Base-by-base conservation (phyloP, 1,140 invertebrate species). In the Neuroterus valhalla region DNA sequence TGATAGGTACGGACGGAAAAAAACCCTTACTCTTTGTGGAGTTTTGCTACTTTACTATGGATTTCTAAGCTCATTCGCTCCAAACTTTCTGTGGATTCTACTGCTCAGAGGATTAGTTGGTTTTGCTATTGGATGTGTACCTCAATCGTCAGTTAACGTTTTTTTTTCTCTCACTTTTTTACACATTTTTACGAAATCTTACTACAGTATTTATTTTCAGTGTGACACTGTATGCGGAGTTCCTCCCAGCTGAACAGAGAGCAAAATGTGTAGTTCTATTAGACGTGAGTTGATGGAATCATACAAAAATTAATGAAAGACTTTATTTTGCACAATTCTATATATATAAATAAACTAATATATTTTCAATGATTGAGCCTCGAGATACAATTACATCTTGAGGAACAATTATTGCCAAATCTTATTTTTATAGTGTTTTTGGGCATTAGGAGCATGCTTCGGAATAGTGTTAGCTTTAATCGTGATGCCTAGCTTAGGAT, bases 221-320 rank as follows among this genome's bases (percentile, higher is more conserved):
- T 70, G 96, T 98, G 1, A 98, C 97, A n/a, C 89, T 99, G 71
- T 98, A 98, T 91, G 96, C 97, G 17, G 98, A 99, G 90, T 98
- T 98, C 92, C 91, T 99, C 67, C 97, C 97, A 17, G 94, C 96
- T 55, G 96, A 97, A 86, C 96, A 98, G 86, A 92, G 97, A 85
- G 96, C 96, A 31, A 97, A 97, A 90, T 98, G 97, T 93, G 96
- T 98, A 44, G 96, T 98, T 55, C 91, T 98, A 77, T 92, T 98
- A 72, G 97, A 99, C 92, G 96, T 98, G 92, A 94, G 95, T 92
- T 78, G 73, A 44, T 72, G 26, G 6, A 17, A 42, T 66, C 17
- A 77, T 43, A 8, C 6, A 10, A 38, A 38, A 38, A 38, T 5
- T 38, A 8, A 5, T 38, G 31, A 38, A 8, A 38, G 31, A 38